phyloP scores from a whole-genome alignment of 2,888 invertebrate species.

The Pristionchus japonicus region DNA sequence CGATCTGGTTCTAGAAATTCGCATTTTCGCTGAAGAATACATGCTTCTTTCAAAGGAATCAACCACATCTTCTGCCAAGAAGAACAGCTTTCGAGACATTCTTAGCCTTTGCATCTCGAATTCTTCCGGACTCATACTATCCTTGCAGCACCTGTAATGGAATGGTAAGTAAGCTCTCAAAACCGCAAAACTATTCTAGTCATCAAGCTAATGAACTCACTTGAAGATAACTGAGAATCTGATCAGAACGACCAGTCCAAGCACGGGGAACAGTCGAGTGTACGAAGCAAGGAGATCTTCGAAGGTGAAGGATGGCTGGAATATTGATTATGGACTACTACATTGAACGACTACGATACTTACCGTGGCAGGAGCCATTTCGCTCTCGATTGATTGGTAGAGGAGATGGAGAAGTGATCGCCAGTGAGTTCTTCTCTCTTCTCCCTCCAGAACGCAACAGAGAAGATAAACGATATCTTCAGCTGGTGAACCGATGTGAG shows the following conservation, averaged over 20 bases:
- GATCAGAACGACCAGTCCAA: neutral
- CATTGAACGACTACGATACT: too few relatives aligned
- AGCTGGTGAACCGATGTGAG: constrained; percentile 22
- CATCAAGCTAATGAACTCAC: neutral
- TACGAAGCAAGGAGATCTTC: neutral
- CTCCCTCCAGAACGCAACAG: neutral
- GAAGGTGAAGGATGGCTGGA: neutral
- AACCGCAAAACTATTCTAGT: too few relatives aligned
- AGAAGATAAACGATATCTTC: constrained; percentile 30
- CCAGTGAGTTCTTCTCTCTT: constrained; percentile 10
- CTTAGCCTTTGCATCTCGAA: neutral
- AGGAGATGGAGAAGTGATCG: neutral
- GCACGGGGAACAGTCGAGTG: neutral
- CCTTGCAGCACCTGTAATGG: neutral
- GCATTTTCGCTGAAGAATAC: neutral
- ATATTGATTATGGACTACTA: too few relatives aligned
- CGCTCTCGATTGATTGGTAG: neutral
- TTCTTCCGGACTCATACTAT: neutral
- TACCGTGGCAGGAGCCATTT: neutral
- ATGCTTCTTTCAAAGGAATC: neutral
- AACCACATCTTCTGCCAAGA: neutral
- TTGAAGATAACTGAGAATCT: constrained; percentile 1
- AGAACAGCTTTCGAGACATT: neutral
- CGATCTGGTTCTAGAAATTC: neutral
- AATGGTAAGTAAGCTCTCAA: neutral